Conservation (phyloP, 2,888 invertebrate species). For the Acrobasis suavella region DNA sequence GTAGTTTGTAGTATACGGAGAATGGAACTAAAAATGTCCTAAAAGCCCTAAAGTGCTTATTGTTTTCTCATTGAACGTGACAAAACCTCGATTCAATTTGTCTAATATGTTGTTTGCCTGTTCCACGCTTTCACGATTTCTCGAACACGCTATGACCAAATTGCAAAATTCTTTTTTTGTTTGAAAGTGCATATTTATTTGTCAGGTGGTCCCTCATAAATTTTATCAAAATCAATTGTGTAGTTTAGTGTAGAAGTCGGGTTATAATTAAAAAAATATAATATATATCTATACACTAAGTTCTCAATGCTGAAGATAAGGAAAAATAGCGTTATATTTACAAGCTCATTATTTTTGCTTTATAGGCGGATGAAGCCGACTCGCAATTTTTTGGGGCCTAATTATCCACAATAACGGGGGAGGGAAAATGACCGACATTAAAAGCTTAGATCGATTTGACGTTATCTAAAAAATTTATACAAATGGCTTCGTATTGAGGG, state of each 20-base stretch:
- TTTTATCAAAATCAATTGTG: too few relatives aligned
- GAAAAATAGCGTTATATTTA: slow-evolving; percentile 22
- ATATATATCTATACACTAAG: slow-evolving; percentile 11
- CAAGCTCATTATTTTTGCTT: slow-evolving; percentile 22
- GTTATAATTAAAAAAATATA: too few relatives aligned
- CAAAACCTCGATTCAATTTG: slow-evolving; percentile 15
- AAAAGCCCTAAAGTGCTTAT: background rate
- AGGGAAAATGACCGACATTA: slow-evolving; percentile 12
- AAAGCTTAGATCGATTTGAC: slow-evolving; percentile 13
- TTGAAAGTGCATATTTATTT: too few relatives aligned
- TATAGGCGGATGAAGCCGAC: slow-evolving; percentile 18
- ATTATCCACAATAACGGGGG: slow-evolving; percentile 21
- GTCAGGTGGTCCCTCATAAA: too few relatives aligned
- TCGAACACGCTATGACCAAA: too few relatives aligned
- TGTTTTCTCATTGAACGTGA: background rate
- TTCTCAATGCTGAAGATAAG: slow-evolving; percentile 14
- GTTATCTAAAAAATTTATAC: slow-evolving; percentile 1
- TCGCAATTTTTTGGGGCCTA: slow-evolving; percentile 20
- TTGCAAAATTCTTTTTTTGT: too few relatives aligned
- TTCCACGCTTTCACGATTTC: too few relatives aligned
- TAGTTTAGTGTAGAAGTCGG: too few relatives aligned
- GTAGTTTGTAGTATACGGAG: too few relatives aligned
- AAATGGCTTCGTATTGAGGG: too few relatives aligned
- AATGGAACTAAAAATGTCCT: too few relatives aligned
- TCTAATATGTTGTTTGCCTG: too few relatives aligned